Conservation (phyloP, 2,113 vertebrate species). For the Nothoprocta pentlandii region DNA sequence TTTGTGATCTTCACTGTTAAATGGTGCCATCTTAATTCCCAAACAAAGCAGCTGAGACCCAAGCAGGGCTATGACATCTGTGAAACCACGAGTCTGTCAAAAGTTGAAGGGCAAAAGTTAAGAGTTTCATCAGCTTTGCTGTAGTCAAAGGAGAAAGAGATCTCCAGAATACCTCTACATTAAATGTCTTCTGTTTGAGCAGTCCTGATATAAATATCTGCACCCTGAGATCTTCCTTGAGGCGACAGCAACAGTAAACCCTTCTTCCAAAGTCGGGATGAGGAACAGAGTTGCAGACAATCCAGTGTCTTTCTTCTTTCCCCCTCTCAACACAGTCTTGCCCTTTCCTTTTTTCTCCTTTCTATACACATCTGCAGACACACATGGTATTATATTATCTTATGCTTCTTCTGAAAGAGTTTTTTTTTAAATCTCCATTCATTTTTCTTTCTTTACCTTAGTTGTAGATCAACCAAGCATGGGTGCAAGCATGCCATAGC, state of each 20-base stretch:
- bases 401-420: background rate
- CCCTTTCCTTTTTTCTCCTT: background rate
- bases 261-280: background rate
- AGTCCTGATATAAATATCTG: background rate
- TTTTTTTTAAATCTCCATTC: background rate
- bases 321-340: background rate
- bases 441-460: slow-evolving; percentile 38
- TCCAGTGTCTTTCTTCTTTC: background rate
- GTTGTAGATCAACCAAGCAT: slow-evolving; percentile 80
- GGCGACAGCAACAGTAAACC: background rate
- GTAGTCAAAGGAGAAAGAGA: background rate
- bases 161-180: background rate
- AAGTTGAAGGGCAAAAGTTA: background rate
- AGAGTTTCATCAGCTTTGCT: background rate
- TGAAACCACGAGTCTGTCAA: background rate
- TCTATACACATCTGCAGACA: background rate
- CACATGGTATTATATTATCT: background rate
- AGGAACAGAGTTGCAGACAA: background rate
- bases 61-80: background rate
- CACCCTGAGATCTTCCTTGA: background rate
- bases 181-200: background rate
- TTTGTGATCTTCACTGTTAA: background rate
- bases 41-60: background rate
- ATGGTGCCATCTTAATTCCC: background rate
- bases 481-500: slow-evolving; percentile 83